phyloP scores from a whole-genome alignment of 92 coral and sea anemone species.

The Porites cylindrica region DNA sequence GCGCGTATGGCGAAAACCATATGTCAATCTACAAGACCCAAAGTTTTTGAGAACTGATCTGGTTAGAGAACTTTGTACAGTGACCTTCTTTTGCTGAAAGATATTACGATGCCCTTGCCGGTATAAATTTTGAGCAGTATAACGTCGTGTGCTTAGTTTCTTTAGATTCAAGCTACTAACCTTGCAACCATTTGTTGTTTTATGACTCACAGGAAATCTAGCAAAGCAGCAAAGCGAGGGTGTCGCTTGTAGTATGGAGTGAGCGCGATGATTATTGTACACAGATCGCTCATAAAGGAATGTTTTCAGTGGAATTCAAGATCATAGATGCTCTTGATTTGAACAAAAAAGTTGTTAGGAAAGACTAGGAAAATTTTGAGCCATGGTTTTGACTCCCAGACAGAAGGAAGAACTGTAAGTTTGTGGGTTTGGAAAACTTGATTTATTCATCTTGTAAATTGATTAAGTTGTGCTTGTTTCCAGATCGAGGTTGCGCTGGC shows the following conservation, averaged over 20 bases:
- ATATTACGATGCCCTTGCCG: slow-evolving; percentile 37
- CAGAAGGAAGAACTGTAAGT: slow-evolving; percentile 99
- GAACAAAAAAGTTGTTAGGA: slow-evolving; percentile 41
- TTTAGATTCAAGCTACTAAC: neutral
- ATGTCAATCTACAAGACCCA: slow-evolving; percentile 35
- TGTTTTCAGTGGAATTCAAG: slow-evolving; percentile 67
- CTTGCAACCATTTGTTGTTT: slow-evolving; percentile 11
- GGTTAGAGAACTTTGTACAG: slow-evolving; percentile 52
- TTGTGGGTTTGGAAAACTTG: neutral
- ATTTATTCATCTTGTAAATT: neutral
- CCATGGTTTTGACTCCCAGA: slow-evolving; percentile 98
- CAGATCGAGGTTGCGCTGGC: slow-evolving; percentile 26
- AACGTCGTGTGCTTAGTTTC: neutral
- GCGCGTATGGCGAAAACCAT: slow-evolving; percentile 30
- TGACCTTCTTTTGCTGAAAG: slow-evolving; percentile 38
- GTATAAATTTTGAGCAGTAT: neutral
- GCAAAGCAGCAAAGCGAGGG: slow-evolving; percentile 2
- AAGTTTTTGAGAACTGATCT: slow-evolving; percentile 8
- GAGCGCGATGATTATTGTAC: slow-evolving; percentile 17
- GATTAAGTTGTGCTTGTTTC: slow-evolving; percentile 21
- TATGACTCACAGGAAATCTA: neutral
- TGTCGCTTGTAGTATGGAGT: slow-evolving; percentile 15
- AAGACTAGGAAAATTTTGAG: slow-evolving; percentile 50
- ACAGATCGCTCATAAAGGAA: slow-evolving; percentile 56
- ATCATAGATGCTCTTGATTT: slow-evolving; percentile 51